Conservation (phyloP, 2,888 invertebrate genomes). For the Pseudococcus jackbeardsleyi region DNA sequence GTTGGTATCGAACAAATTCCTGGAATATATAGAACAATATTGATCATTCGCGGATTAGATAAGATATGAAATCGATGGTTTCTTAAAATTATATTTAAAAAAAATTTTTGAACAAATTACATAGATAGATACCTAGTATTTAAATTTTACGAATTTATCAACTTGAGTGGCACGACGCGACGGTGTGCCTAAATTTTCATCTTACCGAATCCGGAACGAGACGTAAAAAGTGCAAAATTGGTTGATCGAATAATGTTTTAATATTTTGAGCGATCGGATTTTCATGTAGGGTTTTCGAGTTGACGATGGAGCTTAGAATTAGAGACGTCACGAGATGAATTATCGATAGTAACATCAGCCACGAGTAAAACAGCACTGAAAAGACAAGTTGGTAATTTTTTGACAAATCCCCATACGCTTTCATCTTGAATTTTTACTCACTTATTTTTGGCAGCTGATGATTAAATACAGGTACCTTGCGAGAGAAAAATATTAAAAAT, state of each 20-base stretch:
- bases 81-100: no score
- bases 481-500: conserved; percentile 31
- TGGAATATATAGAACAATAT: background rate
- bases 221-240: background rate
- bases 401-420: no score
- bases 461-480: conserved; percentile 4
- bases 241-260: background rate
- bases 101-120: no score
- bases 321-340: background rate
- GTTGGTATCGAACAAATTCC: conserved; percentile 20
- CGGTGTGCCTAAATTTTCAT: background rate
- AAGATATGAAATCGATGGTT: no score
- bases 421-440: background rate
- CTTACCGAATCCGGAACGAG: conserved; percentile 20
- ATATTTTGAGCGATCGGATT: conserved; percentile 16
- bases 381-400: background rate
- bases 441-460: conserved; percentile 28
- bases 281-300: background rate
- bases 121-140: no score
- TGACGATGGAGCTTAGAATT: background rate
- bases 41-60: background rate
- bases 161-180: no score
- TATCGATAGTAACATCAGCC: conserved; percentile 22
- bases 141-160: no score
- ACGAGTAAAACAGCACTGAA: background rate